A percentile compares a stretch with the other conserved stretches of the same genome.
Evolutionary conservation across 2,888 invertebrate species (phyloP).

Genomic region (Apamea anceps): DNA sequence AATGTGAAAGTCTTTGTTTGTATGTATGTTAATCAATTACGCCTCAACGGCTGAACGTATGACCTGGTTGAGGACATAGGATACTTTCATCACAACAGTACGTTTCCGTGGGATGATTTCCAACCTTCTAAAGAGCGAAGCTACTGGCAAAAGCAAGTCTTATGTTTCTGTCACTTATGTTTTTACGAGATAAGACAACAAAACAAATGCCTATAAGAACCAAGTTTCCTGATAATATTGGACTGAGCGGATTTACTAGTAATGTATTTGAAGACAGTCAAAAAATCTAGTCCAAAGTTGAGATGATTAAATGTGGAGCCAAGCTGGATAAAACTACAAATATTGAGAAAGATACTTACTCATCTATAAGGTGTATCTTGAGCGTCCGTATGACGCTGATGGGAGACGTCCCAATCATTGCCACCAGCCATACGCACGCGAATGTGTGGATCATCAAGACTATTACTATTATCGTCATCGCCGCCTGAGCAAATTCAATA

Average conservation of each 20-base stretch:
- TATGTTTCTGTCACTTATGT: no score
- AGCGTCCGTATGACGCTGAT: conserved; percentile 78
- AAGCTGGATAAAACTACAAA: conserved; percentile 23
- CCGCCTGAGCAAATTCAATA: conserved; percentile 71
- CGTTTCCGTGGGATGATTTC: neutral
- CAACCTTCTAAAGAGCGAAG: neutral
- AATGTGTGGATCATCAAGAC: conserved; percentile 82
- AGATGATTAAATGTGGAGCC: neutral
- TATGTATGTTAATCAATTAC: neutral
- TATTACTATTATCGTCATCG: conserved; percentile 80
- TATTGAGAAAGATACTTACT: conserved; percentile 72
- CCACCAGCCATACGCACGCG: conserved; percentile 82
- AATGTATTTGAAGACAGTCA: no score
- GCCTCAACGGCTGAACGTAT: neutral
- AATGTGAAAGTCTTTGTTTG: neutral
- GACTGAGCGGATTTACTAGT: neutral
- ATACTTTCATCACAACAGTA: neutral
- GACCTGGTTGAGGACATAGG: neutral
- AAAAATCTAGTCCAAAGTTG: neutral
- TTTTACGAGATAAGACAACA: neutral
- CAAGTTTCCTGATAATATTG: neutral
- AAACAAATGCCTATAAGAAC: neutral
- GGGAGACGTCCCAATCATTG: conserved; percentile 76
- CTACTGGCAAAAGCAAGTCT: neutral
- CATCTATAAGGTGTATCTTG: conserved; percentile 80